phyloP scores from a whole-genome alignment of 2,113 vertebrate genomes.

The Coryphaenoides rupestris region DNA sequence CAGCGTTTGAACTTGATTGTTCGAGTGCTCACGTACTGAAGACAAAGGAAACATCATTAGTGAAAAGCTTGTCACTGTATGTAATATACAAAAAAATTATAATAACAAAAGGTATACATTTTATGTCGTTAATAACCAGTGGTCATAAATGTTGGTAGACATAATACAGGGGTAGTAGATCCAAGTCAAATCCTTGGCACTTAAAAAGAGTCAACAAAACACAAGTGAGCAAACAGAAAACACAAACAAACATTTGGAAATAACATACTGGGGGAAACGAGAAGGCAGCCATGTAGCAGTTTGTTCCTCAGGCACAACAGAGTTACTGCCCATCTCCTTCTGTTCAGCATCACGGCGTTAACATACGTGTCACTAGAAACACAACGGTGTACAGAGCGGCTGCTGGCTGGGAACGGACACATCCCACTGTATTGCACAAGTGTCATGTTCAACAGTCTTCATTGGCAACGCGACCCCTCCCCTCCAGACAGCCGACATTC shows the following conservation, averaged over 20 bases:
- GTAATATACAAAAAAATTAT: constrained; percentile 56
- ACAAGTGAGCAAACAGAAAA: constrained; percentile 12
- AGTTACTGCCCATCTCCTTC: too few species aligned
- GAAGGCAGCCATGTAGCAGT: not conserved
- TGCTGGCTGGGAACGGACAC: too few species aligned
- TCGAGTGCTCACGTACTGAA: constrained; percentile 46
- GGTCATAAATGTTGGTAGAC: constrained; percentile 61
- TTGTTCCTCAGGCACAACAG: too few species aligned
- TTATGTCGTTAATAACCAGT: constrained; percentile 56
- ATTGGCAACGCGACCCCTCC: too few species aligned
- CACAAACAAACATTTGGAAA: constrained; percentile 16
- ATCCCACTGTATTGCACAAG: too few species aligned
- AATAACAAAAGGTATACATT: constrained; percentile 24
- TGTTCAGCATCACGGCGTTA: too few species aligned
- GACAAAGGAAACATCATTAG: constrained; percentile 58
- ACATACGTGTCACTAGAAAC: too few species aligned
- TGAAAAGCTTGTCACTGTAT: constrained; percentile 46
- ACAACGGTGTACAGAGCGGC: too few species aligned
- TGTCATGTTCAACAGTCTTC: too few species aligned
- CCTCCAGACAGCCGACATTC: too few species aligned
- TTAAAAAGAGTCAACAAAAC: constrained; percentile 7
- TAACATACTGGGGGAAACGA: too few species aligned
- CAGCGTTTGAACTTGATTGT: constrained; percentile 57
- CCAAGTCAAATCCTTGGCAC: constrained; percentile 33
- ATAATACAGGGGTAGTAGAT: constrained; percentile 34